phyloP scores from a whole-genome alignment of 2,888 invertebrate species.

The Noctua pronuba region DNA sequence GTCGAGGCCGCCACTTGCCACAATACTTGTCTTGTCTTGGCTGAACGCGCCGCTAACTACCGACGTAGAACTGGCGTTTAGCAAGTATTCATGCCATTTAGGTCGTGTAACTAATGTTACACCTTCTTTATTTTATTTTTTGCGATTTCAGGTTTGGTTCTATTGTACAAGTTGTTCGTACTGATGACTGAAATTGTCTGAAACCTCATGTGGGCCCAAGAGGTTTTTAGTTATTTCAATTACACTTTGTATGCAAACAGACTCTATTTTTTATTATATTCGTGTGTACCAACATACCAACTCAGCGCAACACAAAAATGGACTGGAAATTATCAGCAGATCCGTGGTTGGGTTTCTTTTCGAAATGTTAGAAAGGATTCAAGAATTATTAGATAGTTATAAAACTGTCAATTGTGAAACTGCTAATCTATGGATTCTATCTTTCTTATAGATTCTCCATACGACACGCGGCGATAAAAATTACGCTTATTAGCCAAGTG shows the following conservation, averaged over 20 bases:
- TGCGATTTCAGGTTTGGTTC: neutral
- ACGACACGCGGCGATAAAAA: too few relatives aligned
- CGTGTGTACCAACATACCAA: neutral
- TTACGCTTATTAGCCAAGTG: too few relatives aligned
- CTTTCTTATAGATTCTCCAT: neutral
- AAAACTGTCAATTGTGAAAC: neutral
- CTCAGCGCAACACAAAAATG: neutral
- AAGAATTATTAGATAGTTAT: neutral
- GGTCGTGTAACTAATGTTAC: slow-evolving; percentile 13
- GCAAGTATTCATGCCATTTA: slow-evolving; percentile 30
- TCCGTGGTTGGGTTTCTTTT: neutral
- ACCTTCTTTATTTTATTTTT: neutral
- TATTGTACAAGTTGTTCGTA: neutral
- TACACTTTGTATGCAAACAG: neutral
- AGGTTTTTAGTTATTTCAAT: neutral
- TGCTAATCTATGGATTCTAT: too few relatives aligned
- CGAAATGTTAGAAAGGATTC: too few relatives aligned
- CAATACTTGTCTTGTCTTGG: too few relatives aligned
- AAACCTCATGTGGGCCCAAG: neutral
- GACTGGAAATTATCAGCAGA: neutral
- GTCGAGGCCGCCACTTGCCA: slow-evolving; percentile 43
- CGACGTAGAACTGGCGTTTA: slow-evolving; percentile 17
- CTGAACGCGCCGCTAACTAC: slow-evolving; percentile 14
- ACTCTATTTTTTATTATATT: neutral
- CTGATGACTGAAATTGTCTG: neutral